Base-by-base conservation (phyloP, 2,113 vertebrate genomes). In the zebrafish (Danio rerio) region DNA sequence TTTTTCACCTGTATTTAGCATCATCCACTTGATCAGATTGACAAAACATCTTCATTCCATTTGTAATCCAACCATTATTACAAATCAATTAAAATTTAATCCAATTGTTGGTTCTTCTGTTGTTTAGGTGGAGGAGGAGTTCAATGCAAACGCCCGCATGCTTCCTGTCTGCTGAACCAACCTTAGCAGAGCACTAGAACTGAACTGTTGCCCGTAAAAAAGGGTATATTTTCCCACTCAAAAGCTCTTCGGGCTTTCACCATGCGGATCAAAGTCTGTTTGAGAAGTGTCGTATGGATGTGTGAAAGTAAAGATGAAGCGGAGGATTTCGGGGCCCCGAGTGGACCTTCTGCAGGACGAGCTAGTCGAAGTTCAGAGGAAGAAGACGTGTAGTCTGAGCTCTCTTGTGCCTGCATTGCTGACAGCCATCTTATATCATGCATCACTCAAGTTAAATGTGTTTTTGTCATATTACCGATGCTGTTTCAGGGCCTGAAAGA, bases 61-160 rank as follows among this genome's bases (percentile, higher is more conserved):
- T 5, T 68, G 0, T 45, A 6, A 2, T 9, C 18, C 10, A 50
- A 20, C 12, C 2, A 0, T 7, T 71, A 15, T 50, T 77, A 15
- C 12, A n/a, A 12, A 18, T n/a, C 62, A 50, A 18, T 7, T 8
- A 1, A 20, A 65, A 11, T 7, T 6, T 6, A 6, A 12, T 55
- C 18, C 40, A 40, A 69, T 66, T 13, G 5, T 31, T 13, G 50
- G 7, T 79, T 65, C 2, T 53, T 43, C 9, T 53, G 3, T 78
- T 47, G n/a, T 73, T 0, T 84, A 94, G 94, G 78, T 89, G 0
- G 93, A 94, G 16, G 92, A 94, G 69, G 92, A 93, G 66, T 91
- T 50, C 77, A 91, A 88, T 2, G 87, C 88, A 1, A 92, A 89
- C 1, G 52, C 86, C 0, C 89, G 83, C 78, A 93, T 94, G 93